These are phyloP conservation scores for Myrmecobius fasciatus DNA, from an alignment of 2,113 vertebrate species.

Conservation along the genomic window DNA sequence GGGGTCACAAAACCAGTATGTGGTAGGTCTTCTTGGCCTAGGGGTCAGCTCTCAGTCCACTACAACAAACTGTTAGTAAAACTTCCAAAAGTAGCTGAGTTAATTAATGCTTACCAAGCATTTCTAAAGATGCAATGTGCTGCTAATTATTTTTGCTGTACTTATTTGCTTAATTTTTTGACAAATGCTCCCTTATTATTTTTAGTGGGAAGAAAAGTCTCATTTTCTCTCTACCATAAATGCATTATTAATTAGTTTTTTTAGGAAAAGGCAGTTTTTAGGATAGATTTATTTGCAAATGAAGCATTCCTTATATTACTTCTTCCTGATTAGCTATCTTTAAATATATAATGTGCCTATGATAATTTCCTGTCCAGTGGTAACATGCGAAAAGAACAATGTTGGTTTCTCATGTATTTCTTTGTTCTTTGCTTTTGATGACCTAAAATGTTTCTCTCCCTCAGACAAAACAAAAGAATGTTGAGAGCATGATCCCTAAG, in stretches of 20 bases:
- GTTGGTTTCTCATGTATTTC: not conserved
- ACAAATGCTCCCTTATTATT: not conserved
- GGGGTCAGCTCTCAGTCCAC: not conserved
- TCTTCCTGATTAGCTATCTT: not conserved
- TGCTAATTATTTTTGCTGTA: slow-evolving; percentile 7
- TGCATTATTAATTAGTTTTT: slow-evolving; percentile 12
- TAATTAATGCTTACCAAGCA: not conserved
- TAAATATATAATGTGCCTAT: not conserved
- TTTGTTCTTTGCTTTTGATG: slow-evolving; percentile 20
- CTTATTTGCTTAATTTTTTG: slow-evolving; percentile 27
- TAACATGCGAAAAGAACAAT: not conserved
- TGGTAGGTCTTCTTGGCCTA: not conserved
- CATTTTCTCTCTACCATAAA: not conserved
- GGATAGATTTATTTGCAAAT: not conserved
- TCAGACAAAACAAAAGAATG: slow-evolving; percentile 25
- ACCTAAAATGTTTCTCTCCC: not conserved
- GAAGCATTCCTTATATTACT: not conserved
- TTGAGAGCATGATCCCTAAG: slow-evolving; percentile 17
- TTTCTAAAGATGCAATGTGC: slow-evolving; percentile 19
- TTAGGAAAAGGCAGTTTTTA: slow-evolving; percentile 23
- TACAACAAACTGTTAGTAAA: not conserved
- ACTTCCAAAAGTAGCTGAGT: not conserved
- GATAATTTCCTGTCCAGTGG: not conserved
- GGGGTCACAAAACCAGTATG: not conserved
- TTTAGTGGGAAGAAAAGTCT: not conserved